Percentiles rank a stretch among this genome's conserved stretches.
Evolutionary conservation across 2,113 vertebrate species (phyloP).

Genomic region (Brevimyrus niger): DNA sequence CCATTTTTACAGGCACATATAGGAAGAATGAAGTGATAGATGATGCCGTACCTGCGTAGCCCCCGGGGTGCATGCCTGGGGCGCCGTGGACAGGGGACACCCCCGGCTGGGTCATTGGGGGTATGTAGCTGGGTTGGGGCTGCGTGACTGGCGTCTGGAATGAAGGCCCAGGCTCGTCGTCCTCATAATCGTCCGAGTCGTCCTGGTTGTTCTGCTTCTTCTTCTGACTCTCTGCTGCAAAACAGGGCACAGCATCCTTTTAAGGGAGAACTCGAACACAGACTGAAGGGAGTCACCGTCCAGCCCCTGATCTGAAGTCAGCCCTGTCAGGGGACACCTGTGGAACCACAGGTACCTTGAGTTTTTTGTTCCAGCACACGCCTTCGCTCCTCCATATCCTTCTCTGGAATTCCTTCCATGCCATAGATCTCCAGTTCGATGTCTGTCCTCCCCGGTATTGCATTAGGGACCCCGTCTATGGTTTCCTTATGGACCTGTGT

Average conservation of each 20-base stretch:
- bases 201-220: conserved; percentile 83
- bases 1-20: not conserved
- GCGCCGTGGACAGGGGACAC: conserved; percentile 74
- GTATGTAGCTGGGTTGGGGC: conserved; percentile 75
- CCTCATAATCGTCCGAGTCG: conserved; percentile 91
- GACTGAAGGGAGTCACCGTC: not conserved
- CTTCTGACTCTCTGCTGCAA: conserved; percentile 78
- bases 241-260: not conserved
- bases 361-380: conserved; percentile 92
- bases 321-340: not conserved
- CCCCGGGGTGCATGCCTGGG: conserved; percentile 82
- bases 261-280: not conserved
- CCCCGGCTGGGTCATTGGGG: conserved; percentile 83
- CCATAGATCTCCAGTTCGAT: conserved; percentile 98
- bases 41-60: conserved; percentile 48
- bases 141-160: conserved; percentile 76
- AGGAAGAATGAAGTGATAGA: too few species aligned
- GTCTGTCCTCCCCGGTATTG: conserved; percentile 93
- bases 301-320: not conserved
- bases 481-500: conserved; percentile 95
- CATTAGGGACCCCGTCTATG: conserved; percentile 95
- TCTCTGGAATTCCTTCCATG: conserved; percentile 98
- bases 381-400: conserved; percentile 94
- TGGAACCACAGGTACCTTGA: conserved; percentile 65
- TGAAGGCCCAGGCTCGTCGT: conserved; percentile 85